Conservation (phyloP, 2,797 vertebrate genomes). For the Thaleichthys pacificus region DNA sequence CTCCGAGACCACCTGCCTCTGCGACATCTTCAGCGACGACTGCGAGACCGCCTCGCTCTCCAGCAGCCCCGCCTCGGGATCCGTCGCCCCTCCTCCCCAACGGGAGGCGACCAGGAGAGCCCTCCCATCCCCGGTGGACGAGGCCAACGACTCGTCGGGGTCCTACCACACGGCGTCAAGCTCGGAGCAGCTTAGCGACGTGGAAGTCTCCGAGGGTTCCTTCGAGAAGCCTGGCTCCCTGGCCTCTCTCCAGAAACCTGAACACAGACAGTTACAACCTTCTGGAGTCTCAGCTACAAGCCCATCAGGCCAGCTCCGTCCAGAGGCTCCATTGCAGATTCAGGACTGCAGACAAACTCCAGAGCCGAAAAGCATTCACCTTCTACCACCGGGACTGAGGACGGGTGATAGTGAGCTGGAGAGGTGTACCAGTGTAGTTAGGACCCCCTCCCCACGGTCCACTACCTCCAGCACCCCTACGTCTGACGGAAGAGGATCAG, state of each 20-base stretch:
- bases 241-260: conserved; percentile 39
- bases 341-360: conserved; percentile 31
- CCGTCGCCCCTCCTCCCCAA: conserved; percentile 51
- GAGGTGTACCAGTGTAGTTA: conserved; percentile 26
- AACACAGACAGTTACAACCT: conserved; percentile 10
- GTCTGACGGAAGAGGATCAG: conserved; percentile 42
- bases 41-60: conserved; percentile 67
- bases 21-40: conserved; percentile 82
- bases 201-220: conserved; percentile 76
- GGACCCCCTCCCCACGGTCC: conserved; percentile 51
- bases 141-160: conserved; percentile 69
- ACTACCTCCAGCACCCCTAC: conserved; percentile 38
- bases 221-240: conserved; percentile 56
- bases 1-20: conserved; percentile 80
- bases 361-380: conserved; percentile 35
- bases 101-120: conserved; percentile 52
- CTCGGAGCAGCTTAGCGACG: conserved; percentile 76
- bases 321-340: conserved; percentile 30
- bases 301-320: conserved; percentile 26
- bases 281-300: background rate
- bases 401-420: conserved; percentile 29
- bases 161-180: conserved; percentile 76
- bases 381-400: conserved; percentile 30
- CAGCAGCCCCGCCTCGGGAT: conserved; percentile 62
- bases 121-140: conserved; percentile 58